A percentile compares a stretch with the other conserved stretches of the same genome.
Evolutionary conservation across 2,113 vertebrate genomes (phyloP).

Genomic region (Indicator indicator): DNA sequence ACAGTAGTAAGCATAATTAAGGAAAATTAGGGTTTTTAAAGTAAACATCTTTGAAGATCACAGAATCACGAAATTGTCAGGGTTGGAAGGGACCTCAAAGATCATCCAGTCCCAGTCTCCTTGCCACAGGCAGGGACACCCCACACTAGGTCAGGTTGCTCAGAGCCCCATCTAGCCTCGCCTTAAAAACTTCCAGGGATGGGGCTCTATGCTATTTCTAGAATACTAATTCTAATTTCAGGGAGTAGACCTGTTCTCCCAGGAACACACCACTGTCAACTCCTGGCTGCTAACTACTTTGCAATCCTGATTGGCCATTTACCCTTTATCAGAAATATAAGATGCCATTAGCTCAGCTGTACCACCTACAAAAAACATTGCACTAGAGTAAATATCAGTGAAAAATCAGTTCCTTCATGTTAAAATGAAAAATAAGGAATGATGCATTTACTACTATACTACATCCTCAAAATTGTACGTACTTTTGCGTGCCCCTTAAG

Average conservation of each 20-base stretch:
- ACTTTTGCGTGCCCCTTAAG: neutral
- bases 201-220: neutral
- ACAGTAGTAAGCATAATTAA: neutral
- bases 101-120: too few species aligned
- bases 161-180: too few species aligned
- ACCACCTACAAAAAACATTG: neutral
- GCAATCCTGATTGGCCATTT: neutral
- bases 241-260: neutral
- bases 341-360: neutral
- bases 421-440: conserved; percentile 3
- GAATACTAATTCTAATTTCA: neutral
- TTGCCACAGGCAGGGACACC: too few species aligned
- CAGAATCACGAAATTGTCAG: too few species aligned
- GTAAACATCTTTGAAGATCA: neutral
- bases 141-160: too few species aligned
- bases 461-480: neutral
- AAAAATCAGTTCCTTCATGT: neutral
- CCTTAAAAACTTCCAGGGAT: too few species aligned
- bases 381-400: neutral
- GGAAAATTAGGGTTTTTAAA: neutral
- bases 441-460: neutral
- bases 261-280: neutral
- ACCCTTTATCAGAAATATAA: neutral
- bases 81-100: too few species aligned
- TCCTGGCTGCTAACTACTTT: neutral